Conservation (phyloP, 2,888 invertebrate genomes). For the Notodonta ziczac region DNA sequence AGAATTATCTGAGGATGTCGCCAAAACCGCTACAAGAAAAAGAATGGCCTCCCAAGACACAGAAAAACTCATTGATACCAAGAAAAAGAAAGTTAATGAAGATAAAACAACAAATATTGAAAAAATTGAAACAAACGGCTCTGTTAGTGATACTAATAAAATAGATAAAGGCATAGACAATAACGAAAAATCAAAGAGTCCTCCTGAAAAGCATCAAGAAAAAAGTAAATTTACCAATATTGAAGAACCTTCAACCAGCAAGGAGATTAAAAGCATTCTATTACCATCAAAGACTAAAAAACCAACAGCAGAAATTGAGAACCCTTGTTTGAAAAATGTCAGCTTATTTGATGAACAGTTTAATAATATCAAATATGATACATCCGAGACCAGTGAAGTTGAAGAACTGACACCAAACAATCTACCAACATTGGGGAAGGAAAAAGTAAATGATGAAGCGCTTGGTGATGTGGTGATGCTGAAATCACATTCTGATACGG, state of each 20-base stretch:
- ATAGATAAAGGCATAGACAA: conserved; percentile 16
- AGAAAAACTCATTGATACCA: conserved; percentile 21
- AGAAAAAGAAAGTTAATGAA: conserved; percentile 24
- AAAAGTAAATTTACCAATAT: conserved; percentile 1
- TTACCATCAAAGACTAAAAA: conserved; percentile 7
- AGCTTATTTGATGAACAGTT: conserved; percentile 66
- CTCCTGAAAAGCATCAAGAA: not conserved
- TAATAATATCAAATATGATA: conserved; percentile 47
- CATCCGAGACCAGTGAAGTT: conserved; percentile 52
- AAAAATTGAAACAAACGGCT: not conserved
- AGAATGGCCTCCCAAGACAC: conserved; percentile 27
- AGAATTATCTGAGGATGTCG: conserved; percentile 11
- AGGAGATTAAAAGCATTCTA: conserved; percentile 8
- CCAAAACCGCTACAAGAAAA: conserved; percentile 26
- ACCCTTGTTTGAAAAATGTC: conserved; percentile 68
- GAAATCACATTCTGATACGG: conserved; percentile 58
- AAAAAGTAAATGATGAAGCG: conserved; percentile 6
- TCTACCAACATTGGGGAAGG: conserved; percentile 11
- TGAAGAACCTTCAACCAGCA: conserved; percentile 29
- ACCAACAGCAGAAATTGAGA: conserved; percentile 30
- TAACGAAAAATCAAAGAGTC: not conserved
- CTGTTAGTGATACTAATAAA: not conserved
- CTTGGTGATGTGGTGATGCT: conserved; percentile 47
- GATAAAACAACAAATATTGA: conserved; percentile 16
- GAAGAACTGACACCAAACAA: conserved; percentile 24